Evolutionary conservation across 2,113 vertebrate species (phyloP), one percentile per base, ranked within the genome.

Genomic region (Ammodramus savannarum): DNA sequence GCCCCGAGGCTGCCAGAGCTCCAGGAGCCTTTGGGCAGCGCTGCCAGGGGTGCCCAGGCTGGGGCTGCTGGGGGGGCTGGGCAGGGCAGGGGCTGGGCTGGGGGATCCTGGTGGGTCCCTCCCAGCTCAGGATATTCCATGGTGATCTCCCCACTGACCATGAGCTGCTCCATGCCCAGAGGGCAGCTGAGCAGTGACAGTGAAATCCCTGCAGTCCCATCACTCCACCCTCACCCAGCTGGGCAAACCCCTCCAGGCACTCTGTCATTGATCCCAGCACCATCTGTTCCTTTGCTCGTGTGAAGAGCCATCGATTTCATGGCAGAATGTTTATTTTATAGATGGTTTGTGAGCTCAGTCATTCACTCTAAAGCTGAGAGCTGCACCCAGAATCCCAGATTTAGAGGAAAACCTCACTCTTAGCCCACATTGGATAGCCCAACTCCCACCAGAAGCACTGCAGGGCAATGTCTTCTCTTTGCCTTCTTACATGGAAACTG

Each of bases 21-120:
- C 41, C 49, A 57, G 68, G 58, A 65, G 69, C 10, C 13, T 44
- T 83, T 62, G 67, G 80, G 1, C 17, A 32, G 27, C 4, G 0
- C 58, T 63, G 57, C 59, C 39, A 39, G 69, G 68, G 22, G 11
- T 66, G 62, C 1, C 1, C 59, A 74, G 69, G 69, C 1, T 32
- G 49, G 69, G 49, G 0, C 5, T 54, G 39, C 1, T 63, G 69
- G 41, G 25, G 69, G 10, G 5, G 31, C 3, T 34, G 41, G 2
- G 2, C 3, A 58, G 3, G 16, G 0, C 51, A 31, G 71, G 12
- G 6, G 31, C 3, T 34, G 43, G 2, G 1, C 3, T 58, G 3
- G 13, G 0, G 5, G 61, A 26, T 51, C 26, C 36, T 3, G 1
- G 36, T 13, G 21, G 19, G 16, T 41, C 31, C 1, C 7, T 36